Evolutionary conservation across 2,113 vertebrate genomes (phyloP).

Genomic region (Salminus brasiliensis): DNA sequence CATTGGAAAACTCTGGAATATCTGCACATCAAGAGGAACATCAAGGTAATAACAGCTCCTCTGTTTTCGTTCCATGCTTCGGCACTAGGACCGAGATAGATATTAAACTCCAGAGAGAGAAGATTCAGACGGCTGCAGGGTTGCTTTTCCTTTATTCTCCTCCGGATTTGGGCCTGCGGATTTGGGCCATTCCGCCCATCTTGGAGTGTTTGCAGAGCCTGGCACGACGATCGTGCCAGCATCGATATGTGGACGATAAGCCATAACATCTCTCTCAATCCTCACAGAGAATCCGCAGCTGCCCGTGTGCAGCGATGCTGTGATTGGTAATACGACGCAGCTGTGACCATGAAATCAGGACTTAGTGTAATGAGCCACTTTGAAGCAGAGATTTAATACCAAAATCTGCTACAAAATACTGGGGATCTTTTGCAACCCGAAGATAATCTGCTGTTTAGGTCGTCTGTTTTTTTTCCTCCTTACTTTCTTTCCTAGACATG

Average conservation of each 20-base stretch:
- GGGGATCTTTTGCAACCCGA: conserved; percentile 75
- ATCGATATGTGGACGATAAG: conserved; percentile 71
- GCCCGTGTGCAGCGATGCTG: conserved; percentile 61
- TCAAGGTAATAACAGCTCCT: conserved; percentile 14
- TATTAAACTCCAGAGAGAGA: not conserved
- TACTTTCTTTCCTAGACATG: conserved; percentile 64
- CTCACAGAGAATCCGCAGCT: conserved; percentile 53
- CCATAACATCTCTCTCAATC: conserved; percentile 55
- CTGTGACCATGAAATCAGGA: conserved; percentile 83
- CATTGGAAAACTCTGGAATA: conserved; percentile 33
- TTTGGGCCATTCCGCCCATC: conserved; percentile 24
- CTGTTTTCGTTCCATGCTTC: not conserved
- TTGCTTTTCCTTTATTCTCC: not conserved
- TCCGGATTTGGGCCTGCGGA: conserved; percentile 23
- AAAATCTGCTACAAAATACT: conserved; percentile 78
- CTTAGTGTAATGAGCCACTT: conserved; percentile 80
- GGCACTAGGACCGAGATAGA: too few relatives aligned
- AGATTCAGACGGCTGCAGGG: not conserved
- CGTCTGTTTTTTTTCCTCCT: too few relatives aligned
- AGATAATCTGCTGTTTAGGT: conserved; percentile 79
- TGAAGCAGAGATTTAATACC: conserved; percentile 80
- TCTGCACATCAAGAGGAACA: conserved; percentile 12
- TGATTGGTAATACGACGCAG: conserved; percentile 79
- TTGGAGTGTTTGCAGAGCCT: conserved; percentile 24
- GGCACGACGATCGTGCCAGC: conserved; percentile 44